phyloP scores from a whole-genome alignment of 2,888 invertebrate genomes.

The Dryocosmus kuriphilus region DNA sequence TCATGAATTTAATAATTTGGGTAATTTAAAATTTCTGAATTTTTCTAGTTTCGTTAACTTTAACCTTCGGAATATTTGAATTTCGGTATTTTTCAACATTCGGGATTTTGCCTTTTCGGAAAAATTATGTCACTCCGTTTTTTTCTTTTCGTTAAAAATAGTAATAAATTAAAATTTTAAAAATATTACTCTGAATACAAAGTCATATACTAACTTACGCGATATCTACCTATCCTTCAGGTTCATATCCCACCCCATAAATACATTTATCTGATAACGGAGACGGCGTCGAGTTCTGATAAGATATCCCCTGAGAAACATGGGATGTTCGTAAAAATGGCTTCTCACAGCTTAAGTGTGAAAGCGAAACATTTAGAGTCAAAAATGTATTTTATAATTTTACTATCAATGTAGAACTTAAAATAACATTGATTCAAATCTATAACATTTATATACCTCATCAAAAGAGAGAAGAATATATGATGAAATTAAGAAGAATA shows the following conservation, averaged over 20 bases:
- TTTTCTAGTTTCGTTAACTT: too few species aligned
- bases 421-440: neutral
- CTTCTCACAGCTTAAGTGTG: constrained; percentile 6
- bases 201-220: neutral
- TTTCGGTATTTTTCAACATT: too few species aligned
- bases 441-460: too few species aligned
- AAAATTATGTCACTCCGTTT: too few species aligned
- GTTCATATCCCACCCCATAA: constrained; percentile 71
- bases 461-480: too few species aligned
- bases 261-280: constrained; percentile 71
- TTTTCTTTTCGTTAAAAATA: too few species aligned
- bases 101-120: too few species aligned
- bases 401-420: neutral
- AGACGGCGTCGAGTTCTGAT: constrained; percentile 60
- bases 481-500: too few species aligned
- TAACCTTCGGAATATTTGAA: too few species aligned
- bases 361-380: neutral
- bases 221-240: constrained; percentile 49
- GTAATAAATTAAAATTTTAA: too few species aligned
- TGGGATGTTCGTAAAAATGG: constrained; percentile 26
- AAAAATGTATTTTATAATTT: neutral
- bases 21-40: too few species aligned
- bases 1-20: too few species aligned
- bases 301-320: constrained; percentile 62
- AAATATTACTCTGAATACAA: neutral